Base-by-base conservation (phyloP, 1,140 invertebrate genomes). In the Vanessa tameamea region DNA sequence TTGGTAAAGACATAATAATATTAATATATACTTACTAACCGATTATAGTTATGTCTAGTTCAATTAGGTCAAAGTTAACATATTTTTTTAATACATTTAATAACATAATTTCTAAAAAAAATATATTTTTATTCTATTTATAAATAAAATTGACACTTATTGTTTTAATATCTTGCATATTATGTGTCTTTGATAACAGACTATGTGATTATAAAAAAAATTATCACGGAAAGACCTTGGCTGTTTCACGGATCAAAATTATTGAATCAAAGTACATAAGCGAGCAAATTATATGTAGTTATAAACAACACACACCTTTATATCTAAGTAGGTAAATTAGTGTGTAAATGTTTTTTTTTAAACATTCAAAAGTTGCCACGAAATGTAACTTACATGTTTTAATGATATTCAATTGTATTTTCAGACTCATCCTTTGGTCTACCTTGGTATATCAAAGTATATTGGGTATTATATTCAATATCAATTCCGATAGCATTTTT, bases 401-500 rank as follows among this genome's bases (percentile, higher is more conserved):
- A n/a, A 15, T 23, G 13, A 31, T 37, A 15, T 37, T 61, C 5
- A 3, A 37, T n/a, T 37, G 5, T 61, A 61, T 61, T 69, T 69
- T 53, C 85, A 93, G 93, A 93, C 75, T 64, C 37, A 48, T 80
- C 65, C 77, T 93, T 80, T 69, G 85, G 78, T 8, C 76, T 90
- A 71, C 87, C 93, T 7, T 90, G 89, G 85, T 85, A 93, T 15
- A 94, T 95, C 67, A 94, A 94, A 75, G 55, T 92, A 3, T 96
- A 96, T 76, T 96, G 95, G 96, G 89, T 94, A 31, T 51, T 94
- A 0, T 95, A 94, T 81, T 94, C 94, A 37, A 93, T 94, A 0
- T 90, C 95, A 0, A 92, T 94, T 0, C 92, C 94, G 0, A 76
- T 94, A 43, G 95, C 95, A 1, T 84, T 96, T 55, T 94, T 94